Conservation (phyloP, 1,140 invertebrate genomes). For the Diorhabda elongata region DNA sequence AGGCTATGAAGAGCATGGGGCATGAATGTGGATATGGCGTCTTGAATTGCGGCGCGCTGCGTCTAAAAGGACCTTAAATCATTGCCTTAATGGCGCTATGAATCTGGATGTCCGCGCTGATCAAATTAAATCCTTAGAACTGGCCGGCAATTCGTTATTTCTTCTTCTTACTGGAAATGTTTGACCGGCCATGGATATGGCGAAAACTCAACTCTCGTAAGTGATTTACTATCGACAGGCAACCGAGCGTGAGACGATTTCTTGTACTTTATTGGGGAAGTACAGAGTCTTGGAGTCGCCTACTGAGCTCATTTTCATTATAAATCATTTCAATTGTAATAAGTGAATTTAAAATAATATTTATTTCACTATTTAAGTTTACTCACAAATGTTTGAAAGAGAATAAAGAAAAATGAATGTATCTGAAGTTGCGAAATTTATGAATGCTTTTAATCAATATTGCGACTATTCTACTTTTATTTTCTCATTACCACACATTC, state of each 20-base stretch:
- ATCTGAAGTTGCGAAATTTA: no score
- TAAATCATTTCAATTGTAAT: no score
- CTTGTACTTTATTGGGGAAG: slow-evolving; percentile 9
- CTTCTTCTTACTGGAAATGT: slow-evolving; percentile 32
- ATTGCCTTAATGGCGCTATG: slow-evolving; percentile 49
- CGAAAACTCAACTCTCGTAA: slow-evolving; percentile 30
- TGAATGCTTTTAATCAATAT: no score
- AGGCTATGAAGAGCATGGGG: slow-evolving; percentile 14
- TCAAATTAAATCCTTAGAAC: slow-evolving; percentile 49
- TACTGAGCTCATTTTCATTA: not conserved
- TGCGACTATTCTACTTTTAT: no score
- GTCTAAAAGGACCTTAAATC: slow-evolving; percentile 48
- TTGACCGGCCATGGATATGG: slow-evolving; percentile 39
- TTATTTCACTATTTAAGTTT: no score
- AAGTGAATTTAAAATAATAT: no score
- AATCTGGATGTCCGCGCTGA: slow-evolving; percentile 49
- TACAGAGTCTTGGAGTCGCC: slow-evolving; percentile 12
- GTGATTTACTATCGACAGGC: slow-evolving; percentile 32
- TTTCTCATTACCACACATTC: no score
- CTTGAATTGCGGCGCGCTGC: slow-evolving; percentile 31
- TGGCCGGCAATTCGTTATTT: slow-evolving; percentile 41
- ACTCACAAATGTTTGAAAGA: no score
- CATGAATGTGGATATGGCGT: slow-evolving; percentile 26
- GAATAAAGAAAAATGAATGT: no score
- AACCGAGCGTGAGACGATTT: slow-evolving; percentile 25